Percentiles rank a stretch among this genome's conserved stretches.
These are phyloP conservation scores for Tricholauxania praeusta DNA, from an alignment of 2,888 invertebrate species.

Conservation along the genomic window DNA sequence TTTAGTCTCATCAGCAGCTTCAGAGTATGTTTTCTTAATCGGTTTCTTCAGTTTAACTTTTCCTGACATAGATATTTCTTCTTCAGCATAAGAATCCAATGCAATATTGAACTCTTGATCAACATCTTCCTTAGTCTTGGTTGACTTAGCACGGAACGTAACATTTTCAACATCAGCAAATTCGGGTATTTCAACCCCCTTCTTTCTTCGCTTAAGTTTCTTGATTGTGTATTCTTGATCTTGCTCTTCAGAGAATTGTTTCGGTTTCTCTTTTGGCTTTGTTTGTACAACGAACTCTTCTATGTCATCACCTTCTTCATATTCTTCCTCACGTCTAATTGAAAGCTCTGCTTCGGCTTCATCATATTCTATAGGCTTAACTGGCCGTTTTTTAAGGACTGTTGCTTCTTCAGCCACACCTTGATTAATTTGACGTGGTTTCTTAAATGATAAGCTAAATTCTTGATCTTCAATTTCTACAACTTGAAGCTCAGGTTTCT, in stretches of 20 bases:
- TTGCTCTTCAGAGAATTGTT: constrained; percentile 71
- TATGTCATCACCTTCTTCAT: constrained; percentile 68
- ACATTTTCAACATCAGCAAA: constrained; percentile 82
- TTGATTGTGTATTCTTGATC: constrained; percentile 80
- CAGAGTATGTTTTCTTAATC: constrained; percentile 79
- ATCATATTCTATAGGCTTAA: constrained; percentile 58
- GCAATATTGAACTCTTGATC: constrained; percentile 92
- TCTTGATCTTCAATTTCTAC: constrained; percentile 64
- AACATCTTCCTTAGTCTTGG: constrained; percentile 86
- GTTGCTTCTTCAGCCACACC: constrained; percentile 68
- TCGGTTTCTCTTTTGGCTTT: constrained; percentile 70
- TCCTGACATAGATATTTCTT: constrained; percentile 88
- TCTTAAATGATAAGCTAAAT: constrained; percentile 62
- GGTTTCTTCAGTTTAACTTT: constrained; percentile 84
- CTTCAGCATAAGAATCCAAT: constrained; percentile 86
- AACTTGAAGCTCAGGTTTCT: constrained; percentile 55
- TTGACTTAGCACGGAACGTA: constrained; percentile 81
- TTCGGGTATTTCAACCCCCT: constrained; percentile 78
- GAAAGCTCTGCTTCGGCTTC: constrained; percentile 66
- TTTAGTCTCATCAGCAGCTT: constrained; percentile 82
- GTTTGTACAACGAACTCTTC: constrained; percentile 70
- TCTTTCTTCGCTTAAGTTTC: constrained; percentile 77
- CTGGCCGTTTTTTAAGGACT: constrained; percentile 62
- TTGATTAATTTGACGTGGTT: constrained; percentile 67
- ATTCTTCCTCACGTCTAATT: constrained; percentile 63